Base-by-base conservation (phyloP, 2,113 vertebrate species). In the Parus major region DNA sequence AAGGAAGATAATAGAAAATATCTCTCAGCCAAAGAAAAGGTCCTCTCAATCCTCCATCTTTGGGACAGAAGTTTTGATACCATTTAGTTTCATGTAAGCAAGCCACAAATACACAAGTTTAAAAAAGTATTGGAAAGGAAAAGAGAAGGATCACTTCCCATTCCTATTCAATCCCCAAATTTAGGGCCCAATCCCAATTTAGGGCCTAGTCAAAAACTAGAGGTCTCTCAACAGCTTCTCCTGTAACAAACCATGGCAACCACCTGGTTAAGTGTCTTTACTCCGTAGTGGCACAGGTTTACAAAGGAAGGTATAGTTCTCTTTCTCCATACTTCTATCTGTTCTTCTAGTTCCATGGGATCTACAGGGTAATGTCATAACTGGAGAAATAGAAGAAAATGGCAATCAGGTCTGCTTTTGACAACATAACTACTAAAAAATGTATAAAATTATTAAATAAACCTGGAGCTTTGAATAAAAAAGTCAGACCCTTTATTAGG, bases 401-500 rank as follows among this genome's bases (percentile, higher is more conserved):
- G 12, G 31, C 11, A 84, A 82, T 71, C 52, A 46, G 41, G 10
- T 88, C 57, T 93, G 27, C 35, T 82, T 91, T 66, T 82, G 57
- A 82, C 28, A 73, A 56, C 20, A 84, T 53, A 86, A 53, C 15
- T 49, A 50, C 35, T 89, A 31, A 68, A 92, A 93, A 88, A 94
- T 80, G 23, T 91, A 82, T n/a, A 89, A 86, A 46, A 31, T 55
- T 42, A 19, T 87, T 93, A 92, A 81, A 84, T 66, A 84, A 95
- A 94, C 13, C 82, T 60, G 39, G 21, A 93, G 39, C 50, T 68
- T 82, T 80, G 87, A 94, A 97, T 91, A 90, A 66, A 89, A 96
- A 93, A 95, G 56, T 61, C 60, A 91, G 18, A 44, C 35, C 28
- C 39, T 91, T 97, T 91, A 71, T 68, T 50, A 91, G 68, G 35